Evolutionary conservation across 1,140 invertebrate species (phyloP).

Genomic region (Drosophila pectinifera): DNA sequence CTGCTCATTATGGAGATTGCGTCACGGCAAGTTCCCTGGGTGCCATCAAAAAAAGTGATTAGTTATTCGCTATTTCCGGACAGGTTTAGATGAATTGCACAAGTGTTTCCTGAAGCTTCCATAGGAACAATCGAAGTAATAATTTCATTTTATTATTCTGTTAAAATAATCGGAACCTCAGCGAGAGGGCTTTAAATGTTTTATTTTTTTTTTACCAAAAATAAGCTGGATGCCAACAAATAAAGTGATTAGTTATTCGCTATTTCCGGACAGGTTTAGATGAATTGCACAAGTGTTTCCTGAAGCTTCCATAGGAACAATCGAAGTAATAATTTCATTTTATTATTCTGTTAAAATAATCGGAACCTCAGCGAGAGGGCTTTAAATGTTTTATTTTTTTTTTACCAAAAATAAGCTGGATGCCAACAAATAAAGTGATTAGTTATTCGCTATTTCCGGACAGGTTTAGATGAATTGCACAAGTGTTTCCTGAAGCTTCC

Average conservation of each 20-base stretch:
- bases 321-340: background rate
- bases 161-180: too few relatives aligned
- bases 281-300: background rate
- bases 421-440: constrained; percentile 46
- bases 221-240: constrained; percentile 14
- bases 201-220: too few relatives aligned
- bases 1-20: constrained; percentile 29
- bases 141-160: background rate
- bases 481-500: background rate
- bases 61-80: constrained; percentile 18
- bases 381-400: too few relatives aligned
- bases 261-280: constrained; percentile 23
- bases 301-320: background rate
- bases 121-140: background rate
- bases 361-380: too few relatives aligned
- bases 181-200: too few relatives aligned
- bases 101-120: background rate
- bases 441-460: constrained; percentile 18
- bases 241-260: constrained; percentile 44
- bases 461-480: constrained; percentile 17
- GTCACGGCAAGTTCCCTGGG: constrained; percentile 12
- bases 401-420: too few relatives aligned
- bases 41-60: constrained; percentile 47
- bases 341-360: background rate
- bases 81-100: constrained; percentile 17